These are phyloP conservation scores for Gavia stellata DNA, from an alignment of 2,113 vertebrate species.

Conservation along the genomic window DNA sequence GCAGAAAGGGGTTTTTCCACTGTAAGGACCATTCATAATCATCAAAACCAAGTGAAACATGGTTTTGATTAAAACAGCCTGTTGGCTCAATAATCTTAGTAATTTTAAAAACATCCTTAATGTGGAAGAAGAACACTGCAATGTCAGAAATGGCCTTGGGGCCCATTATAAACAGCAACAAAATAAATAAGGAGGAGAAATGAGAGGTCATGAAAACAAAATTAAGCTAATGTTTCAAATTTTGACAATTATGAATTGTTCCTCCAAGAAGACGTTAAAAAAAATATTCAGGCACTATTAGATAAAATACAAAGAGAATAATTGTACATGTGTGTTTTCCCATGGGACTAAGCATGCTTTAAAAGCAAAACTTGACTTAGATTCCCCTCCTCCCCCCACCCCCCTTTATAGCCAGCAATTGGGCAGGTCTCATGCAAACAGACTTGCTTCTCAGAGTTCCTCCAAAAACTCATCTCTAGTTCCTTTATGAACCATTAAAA, in stretches of 20 bases:
- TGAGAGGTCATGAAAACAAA: slow-evolving; percentile 78
- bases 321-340: slow-evolving; percentile 68
- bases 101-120: slow-evolving; percentile 83
- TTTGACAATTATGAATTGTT: slow-evolving; percentile 80
- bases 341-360: slow-evolving; percentile 67
- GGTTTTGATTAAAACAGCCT: slow-evolving; percentile 83
- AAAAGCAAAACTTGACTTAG: slow-evolving; percentile 61
- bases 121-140: slow-evolving; percentile 68
- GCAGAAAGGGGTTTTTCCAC: slow-evolving; percentile 21
- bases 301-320: slow-evolving; percentile 75
- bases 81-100: slow-evolving; percentile 80
- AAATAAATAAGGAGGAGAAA: slow-evolving; percentile 75
- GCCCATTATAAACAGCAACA: slow-evolving; percentile 75
- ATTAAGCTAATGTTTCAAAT: slow-evolving; percentile 82
- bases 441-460: slow-evolving; percentile 50
- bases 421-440: slow-evolving; percentile 71
- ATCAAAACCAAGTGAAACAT: slow-evolving; percentile 78
- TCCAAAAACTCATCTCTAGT: slow-evolving; percentile 55
- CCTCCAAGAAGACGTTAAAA: slow-evolving; percentile 72
- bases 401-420: slow-evolving; percentile 11
- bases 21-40: slow-evolving; percentile 69
- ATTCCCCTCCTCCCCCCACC: slow-evolving; percentile 7
- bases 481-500: slow-evolving; percentile 55
- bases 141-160: slow-evolving; percentile 77
- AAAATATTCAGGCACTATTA: slow-evolving; percentile 75